Conservation (phyloP, 2,888 invertebrate species). For the Xanthorhoe designata region DNA sequence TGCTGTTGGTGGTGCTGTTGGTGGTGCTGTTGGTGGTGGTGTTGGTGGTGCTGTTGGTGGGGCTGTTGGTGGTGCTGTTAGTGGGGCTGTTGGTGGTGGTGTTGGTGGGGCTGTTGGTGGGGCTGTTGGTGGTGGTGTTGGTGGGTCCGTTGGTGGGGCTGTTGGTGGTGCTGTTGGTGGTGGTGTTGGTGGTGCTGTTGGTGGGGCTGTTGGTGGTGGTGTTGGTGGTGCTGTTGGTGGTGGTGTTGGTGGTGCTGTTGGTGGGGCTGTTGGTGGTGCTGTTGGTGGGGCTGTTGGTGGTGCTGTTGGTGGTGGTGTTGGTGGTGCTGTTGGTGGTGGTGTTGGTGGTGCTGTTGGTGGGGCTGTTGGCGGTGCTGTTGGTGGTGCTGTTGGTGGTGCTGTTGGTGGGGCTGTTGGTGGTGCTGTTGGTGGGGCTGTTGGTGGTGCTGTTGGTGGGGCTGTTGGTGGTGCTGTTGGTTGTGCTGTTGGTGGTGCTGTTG, state of each 20-base stretch:
- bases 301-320: conserved; percentile 10
- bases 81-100: background rate
- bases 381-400: too few species aligned
- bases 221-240: conserved; percentile 1
- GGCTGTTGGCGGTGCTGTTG: background rate
- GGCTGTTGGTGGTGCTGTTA: background rate
- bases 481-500: conserved; percentile 1
- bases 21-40: background rate
- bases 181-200: too few species aligned
- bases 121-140: conserved; percentile 2
- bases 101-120: conserved; percentile 10
- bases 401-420: conserved; percentile 4
- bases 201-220: conserved; percentile 9
- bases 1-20: background rate
- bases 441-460: conserved; percentile 1
- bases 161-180: background rate
- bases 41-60: background rate
- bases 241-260: too few species aligned
- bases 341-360: background rate
- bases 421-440: conserved; percentile 1
- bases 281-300: conserved; percentile 10
- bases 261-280: background rate
- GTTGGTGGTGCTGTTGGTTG: too few species aligned
- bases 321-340: background rate
- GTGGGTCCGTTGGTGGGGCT: background rate